Evolutionary conservation across 2,113 vertebrate species (phyloP), one percentile per base, ranked within the genome.

Genomic region (Clarias batrachus): DNA sequence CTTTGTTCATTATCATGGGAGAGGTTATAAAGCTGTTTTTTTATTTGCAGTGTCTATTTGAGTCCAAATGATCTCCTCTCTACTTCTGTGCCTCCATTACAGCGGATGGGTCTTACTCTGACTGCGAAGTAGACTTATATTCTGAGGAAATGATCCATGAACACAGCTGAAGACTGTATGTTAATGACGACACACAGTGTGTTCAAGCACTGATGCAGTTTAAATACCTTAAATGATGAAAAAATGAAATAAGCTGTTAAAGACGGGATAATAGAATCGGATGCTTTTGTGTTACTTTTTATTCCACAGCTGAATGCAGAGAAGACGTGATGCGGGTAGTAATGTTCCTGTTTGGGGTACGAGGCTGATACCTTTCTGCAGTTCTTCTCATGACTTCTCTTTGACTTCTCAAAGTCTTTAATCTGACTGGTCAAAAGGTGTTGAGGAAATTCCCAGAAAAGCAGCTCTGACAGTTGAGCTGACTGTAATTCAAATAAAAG

Each of bases 181-280:
- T 52, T 85, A 79, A 85, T 85, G 73, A 30, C 41, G 11, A 85
- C 23, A 62, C 52, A 37, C 16, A 59, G 82, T 57, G 56, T 48
- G 10, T 52, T 77, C 2, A 57, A 66, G 27, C 21, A 57, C 68
- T 68, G 13, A 52, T 78, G 41, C 41, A 54, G 13, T 33, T 33
- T 25, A 66, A 66, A 74, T 48, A 37, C 14, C 79, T 62, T 17
- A 66, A 85, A 85, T 30, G 54, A 66, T 21, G 48, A 48, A n/a
- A 84, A 63, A 76, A 84, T 63, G 23, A 52, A 78, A 56, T 12
- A 23, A 63, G 27, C 63, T 54, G 23, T 66, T 56, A 79, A 68
- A 37, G 21, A 68, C n/a, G 56, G 74, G 59, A 57, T 79, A 68
- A 48, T 23, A 54, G 59, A 65, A 77, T 78, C 56, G 3, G 23